Evolutionary conservation across 2,888 invertebrate genomes (phyloP).

Genomic region (Tipula unca): DNA sequence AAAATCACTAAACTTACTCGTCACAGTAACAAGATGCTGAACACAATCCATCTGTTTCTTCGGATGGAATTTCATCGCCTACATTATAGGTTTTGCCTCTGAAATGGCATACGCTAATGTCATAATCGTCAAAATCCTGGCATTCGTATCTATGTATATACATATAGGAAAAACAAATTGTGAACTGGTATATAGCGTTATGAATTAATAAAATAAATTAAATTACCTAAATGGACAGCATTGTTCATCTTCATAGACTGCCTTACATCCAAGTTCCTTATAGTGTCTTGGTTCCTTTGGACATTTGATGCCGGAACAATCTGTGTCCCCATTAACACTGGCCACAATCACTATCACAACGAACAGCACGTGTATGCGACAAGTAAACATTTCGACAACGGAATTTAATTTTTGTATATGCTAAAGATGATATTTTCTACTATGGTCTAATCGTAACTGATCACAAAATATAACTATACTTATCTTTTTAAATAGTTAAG

Average conservation of each 20-base stretch:
- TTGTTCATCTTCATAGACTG: slow-evolving; percentile 22
- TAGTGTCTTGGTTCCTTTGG: slow-evolving; percentile 23
- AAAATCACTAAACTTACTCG: background rate
- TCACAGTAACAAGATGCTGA: background rate
- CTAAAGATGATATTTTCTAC: background rate
- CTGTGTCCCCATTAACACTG: background rate
- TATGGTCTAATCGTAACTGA: background rate
- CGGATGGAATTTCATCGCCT: background rate
- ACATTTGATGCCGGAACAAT: background rate
- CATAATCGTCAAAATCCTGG: background rate
- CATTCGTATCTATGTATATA: background rate
- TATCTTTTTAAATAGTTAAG: background rate
- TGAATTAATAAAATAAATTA: background rate
- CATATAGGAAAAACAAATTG: background rate
- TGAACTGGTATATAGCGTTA: too few relatives aligned
- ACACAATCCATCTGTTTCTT: background rate
- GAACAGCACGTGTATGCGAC: background rate
- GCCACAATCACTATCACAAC: background rate
- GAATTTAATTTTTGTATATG: background rate
- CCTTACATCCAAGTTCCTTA: slow-evolving; percentile 25
- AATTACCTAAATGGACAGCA: slow-evolving; percentile 23
- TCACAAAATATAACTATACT: background rate
- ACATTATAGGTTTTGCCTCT: background rate
- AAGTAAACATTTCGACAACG: background rate
- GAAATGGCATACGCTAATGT: background rate